phyloP scores from a whole-genome alignment of 1,140 invertebrate genomes.

The Magallana angulata region DNA sequence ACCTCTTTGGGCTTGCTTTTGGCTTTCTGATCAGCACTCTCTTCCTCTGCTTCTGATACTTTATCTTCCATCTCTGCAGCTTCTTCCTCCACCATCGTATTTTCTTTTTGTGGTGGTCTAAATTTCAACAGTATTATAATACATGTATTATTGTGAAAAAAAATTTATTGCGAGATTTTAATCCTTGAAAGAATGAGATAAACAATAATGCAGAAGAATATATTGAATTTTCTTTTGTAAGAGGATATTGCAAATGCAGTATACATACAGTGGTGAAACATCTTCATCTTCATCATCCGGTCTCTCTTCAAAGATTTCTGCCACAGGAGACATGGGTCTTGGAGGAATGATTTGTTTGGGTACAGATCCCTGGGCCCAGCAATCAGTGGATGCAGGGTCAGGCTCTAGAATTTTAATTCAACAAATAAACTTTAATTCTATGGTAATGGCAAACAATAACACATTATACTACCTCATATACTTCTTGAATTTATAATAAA shows the following conservation, averaged over 20 bases:
- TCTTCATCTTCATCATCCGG: conserved; percentile 55
- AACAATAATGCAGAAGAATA: too few species aligned
- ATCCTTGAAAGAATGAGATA: too few species aligned
- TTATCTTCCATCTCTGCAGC: conserved; percentile 63
- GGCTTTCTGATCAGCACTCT: conserved; percentile 50
- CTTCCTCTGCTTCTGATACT: conserved; percentile 61
- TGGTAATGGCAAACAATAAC: not conserved
- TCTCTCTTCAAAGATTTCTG: conserved; percentile 55
- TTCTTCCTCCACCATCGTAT: conserved; percentile 54
- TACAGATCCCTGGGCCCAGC: conserved; percentile 79
- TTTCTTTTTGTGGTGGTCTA: conserved; percentile 43
- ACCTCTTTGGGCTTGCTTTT: conserved; percentile 49
- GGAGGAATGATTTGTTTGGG: conserved; percentile 66
- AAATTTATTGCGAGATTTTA: too few species aligned
- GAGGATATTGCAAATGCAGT: not conserved
- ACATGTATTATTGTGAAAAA: too few species aligned
- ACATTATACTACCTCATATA: not conserved
- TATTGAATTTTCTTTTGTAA: too few species aligned
- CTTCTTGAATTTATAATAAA: not conserved
- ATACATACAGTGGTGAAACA: conserved; percentile 11
- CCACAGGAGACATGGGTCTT: conserved; percentile 56
- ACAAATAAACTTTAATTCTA: not conserved
- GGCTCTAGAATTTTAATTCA: conserved; percentile 71
- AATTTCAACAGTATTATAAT: too few species aligned
- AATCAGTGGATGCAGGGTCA: conserved; percentile 76